Base-by-base conservation (phyloP, 2,113 vertebrate genomes). In the Glaucidium brasilianum region DNA sequence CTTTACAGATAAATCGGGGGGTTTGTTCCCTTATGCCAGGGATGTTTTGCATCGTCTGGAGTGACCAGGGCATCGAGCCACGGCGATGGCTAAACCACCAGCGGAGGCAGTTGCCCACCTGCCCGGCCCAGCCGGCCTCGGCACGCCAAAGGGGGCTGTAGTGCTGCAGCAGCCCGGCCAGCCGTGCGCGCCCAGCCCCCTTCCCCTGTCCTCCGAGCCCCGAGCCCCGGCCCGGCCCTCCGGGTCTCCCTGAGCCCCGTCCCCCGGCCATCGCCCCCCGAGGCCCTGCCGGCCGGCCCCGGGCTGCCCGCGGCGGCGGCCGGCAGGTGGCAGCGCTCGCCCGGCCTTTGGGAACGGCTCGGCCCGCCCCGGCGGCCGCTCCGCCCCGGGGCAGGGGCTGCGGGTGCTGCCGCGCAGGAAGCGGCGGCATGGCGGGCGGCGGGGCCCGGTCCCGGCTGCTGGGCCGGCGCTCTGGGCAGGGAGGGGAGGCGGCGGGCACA, bases 351-450 rank as follows among this genome's bases (percentile, higher is more conserved):
- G 34, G 20, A 22, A 4, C 1, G 1, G 29, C 62, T 29, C 12
- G 4, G 9, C 20, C 39, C 6, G 35, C 16, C 2, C 43, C 39
- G 41, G 14, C 41, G 15, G 39, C 41, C 41, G 41, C 14, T 43
- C 41, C 41, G 41, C 41, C 41, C 41, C 41, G 6, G 14, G 41
- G 41, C 14, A 43, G 41, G 41, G 41, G 41, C 6, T 43, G 41
- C 41, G 41, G 41, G 41, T 6, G 41, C 17, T 22, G 64, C 4
- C 45, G 32, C 11, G 39, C 20, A 9, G 45, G 3, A 5, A 4
- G 0, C 25, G 30, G 43, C 55, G 3, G 25, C 35, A 1, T 7
- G 39, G 21, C 9, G 6, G 4, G 22, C 26, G 10, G 23, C 55
- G 10, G 8, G 53, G 39, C n/a, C 9, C 11, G 56, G 34, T 21